phyloP scores from a whole-genome alignment of 1,140 invertebrate genomes.

The Mya arenaria region DNA sequence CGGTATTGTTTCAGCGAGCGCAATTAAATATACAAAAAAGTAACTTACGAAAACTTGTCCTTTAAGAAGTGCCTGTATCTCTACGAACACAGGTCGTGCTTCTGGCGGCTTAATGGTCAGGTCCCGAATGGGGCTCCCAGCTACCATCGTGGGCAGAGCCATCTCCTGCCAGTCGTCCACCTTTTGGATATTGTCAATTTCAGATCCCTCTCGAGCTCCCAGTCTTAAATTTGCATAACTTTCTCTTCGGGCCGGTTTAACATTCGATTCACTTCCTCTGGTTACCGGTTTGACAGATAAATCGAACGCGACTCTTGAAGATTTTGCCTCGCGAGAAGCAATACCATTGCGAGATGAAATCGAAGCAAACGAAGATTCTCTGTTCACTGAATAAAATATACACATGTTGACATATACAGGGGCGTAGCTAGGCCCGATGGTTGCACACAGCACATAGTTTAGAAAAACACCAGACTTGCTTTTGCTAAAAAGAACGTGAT shows the following conservation, averaged over 20 bases:
- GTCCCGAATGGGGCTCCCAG: slow-evolving; percentile 38
- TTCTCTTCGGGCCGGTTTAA: no score
- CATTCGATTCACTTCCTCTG: no score
- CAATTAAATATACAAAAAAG: no score
- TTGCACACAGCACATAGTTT: no score
- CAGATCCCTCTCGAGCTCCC: neutral
- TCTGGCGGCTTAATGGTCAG: slow-evolving; percentile 12
- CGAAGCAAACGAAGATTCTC: slow-evolving; percentile 37
- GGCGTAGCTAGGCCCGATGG: no score
- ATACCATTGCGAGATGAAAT: neutral
- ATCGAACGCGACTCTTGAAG: no score
- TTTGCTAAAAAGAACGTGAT: no score
- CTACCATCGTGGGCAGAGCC: neutral
- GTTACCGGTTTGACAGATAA: neutral
- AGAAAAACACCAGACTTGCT: no score
- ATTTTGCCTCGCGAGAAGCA: no score
- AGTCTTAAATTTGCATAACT: no score
- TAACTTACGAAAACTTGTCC: slow-evolving; percentile 76
- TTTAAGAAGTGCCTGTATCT: slow-evolving; percentile 71
- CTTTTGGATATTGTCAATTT: slow-evolving; percentile 7
- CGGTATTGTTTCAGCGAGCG: no score
- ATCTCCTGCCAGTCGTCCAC: slow-evolving; percentile 44
- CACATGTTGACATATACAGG: neutral
- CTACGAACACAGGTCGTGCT: slow-evolving; percentile 63
- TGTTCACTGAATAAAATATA: slow-evolving; percentile 14